Evolutionary conservation across 2,888 invertebrate species (phyloP).

Genomic region (Eupeodes latifasciatus): DNA sequence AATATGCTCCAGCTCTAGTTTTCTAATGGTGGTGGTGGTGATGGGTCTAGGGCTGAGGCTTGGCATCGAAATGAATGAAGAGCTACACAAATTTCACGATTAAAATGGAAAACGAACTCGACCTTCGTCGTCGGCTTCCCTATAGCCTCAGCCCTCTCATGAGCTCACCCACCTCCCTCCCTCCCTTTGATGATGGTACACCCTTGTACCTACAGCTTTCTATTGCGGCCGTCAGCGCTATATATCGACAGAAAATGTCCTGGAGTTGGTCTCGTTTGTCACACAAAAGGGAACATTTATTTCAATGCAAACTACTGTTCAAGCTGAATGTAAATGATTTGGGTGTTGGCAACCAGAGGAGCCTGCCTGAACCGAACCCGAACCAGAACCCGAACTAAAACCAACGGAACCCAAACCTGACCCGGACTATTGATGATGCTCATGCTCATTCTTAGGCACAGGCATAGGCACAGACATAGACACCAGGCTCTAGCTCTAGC

Average conservation of each 20-base stretch:
- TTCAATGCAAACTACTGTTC: conserved; percentile 56
- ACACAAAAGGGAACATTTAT: conserved; percentile 65
- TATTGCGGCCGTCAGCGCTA: conserved; percentile 44
- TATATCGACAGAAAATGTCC: conserved; percentile 30
- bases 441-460: too few relatives aligned
- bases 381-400: too few relatives aligned
- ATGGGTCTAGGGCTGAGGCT: background rate
- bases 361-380: too few relatives aligned
- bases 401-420: background rate
- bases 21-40: too few relatives aligned
- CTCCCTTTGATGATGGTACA: background rate
- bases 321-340: conserved; percentile 17
- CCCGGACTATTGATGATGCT: background rate
- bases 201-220: background rate
- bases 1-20: conserved; percentile 17
- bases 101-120: conserved; percentile 34
- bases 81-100: conserved; percentile 68
- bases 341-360: conserved; percentile 4
- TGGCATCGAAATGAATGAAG: conserved; percentile 55
- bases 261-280: conserved; percentile 49
- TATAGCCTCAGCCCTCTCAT: background rate
- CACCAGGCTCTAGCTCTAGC: too few relatives aligned
- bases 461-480: too few relatives aligned
- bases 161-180: background rate
- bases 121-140: background rate